Base-by-base conservation (phyloP, 2,797 vertebrate species). In the Hemibagrus guttatus region DNA sequence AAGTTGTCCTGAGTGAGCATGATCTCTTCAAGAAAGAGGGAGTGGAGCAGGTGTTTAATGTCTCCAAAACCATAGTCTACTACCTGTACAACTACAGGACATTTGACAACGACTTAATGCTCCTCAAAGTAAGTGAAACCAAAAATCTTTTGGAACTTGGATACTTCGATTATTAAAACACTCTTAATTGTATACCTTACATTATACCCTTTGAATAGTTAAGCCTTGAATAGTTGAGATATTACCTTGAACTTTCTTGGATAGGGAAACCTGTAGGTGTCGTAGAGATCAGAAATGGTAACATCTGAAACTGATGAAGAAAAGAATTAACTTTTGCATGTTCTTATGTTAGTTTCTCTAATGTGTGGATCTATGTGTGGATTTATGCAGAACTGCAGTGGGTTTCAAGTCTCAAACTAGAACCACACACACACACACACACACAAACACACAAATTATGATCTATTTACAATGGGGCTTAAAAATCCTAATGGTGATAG, bases 91-190 rank as follows among this genome's bases (percentile, higher is more conserved):
- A 89, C 39, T 85, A 87, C 87, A 92, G 90, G 91, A 92, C 90
- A 0, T 95, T 95, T 83, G 92, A 95, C 89, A 94, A 93, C 13
- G 96, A 96, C 79, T 95, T 96, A 88, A 95, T 96, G 95, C 91
- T 96, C 84, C 69, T 96, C 6, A 96, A 96, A 93, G 96, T 96
- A 88, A 87, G 90, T 86, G 54, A n/a, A 84, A 76, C 17, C 35
- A 42, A 69, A n/a, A 42, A 28, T 9, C 49, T 26, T 84, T 78
- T 52, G 63, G 46, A 76, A 13, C 26, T 17, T 11, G 2, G 21
- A 61, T n/a, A 28, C 26, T 46, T 58, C 26, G 61, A 26, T 2
- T 64, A 61, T 81, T 66, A 64, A 49, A 64, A 31, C 46, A 66
- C 9, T 81, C 19, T 80, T 49, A n/a, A 76, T 28, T 14, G 31